Evolutionary conservation across 1,140 invertebrate species (phyloP).

Genomic region (Oryzaephilus surinamensis): DNA sequence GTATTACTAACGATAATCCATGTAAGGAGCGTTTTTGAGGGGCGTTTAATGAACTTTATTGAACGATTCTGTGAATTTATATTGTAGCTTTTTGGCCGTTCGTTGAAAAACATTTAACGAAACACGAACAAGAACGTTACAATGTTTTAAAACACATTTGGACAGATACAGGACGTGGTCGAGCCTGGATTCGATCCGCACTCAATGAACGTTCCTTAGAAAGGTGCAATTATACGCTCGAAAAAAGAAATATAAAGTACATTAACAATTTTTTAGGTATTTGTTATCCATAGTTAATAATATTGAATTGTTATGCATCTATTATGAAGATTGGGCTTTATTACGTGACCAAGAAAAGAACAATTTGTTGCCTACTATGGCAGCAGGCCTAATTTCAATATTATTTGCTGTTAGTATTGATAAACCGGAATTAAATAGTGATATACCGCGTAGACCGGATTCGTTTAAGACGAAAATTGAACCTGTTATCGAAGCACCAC

Average conservation of each 20-base stretch:
- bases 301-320: conserved; percentile 48
- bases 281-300: conserved; percentile 66
- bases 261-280: conserved; percentile 44
- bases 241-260: no score
- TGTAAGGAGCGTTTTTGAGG: conserved; percentile 28
- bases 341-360: conserved; percentile 63
- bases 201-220: conserved; percentile 84
- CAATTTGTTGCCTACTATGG: conserved; percentile 66
- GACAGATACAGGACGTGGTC: conserved; percentile 69
- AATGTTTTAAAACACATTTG: conserved; percentile 66
- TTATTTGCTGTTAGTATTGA: conserved; percentile 86
- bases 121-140: conserved; percentile 80
- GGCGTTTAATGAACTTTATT: conserved; percentile 4
- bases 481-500: conserved; percentile 39
- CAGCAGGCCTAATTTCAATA: conserved; percentile 72
- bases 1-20: conserved; percentile 25
- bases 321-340: conserved; percentile 80
- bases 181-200: conserved; percentile 76
- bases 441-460: conserved; percentile 18
- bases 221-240: conserved; percentile 42
- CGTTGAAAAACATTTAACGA: conserved; percentile 61
- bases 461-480: conserved; percentile 29
- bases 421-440: conserved; percentile 63
- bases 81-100: conserved; percentile 50
- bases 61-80: background rate